These are phyloP conservation scores for Notothenia rossii DNA, from an alignment of 2,113 vertebrate species.

Conservation along the genomic window DNA sequence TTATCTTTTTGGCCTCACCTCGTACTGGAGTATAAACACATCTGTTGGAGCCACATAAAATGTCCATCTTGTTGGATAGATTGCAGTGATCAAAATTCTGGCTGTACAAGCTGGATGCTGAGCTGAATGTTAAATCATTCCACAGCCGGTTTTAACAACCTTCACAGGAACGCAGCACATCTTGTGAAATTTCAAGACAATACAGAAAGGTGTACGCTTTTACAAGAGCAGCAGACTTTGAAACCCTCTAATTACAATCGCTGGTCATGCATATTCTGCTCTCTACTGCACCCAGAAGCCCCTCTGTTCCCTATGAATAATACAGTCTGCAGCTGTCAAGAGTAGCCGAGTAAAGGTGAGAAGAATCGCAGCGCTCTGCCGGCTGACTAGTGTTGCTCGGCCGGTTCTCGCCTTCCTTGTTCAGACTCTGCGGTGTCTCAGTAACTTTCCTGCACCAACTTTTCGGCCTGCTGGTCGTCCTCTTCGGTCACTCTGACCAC, in stretches of 20 bases:
- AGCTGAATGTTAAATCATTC: constrained; percentile 6
- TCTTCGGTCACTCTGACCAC: constrained; percentile 86
- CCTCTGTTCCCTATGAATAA: constrained; percentile 15
- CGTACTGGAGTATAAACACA: background rate
- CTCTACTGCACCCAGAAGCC: background rate
- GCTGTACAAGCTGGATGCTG: background rate
- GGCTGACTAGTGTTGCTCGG: constrained; percentile 31
- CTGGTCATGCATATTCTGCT: constrained; percentile 2
- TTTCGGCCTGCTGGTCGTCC: constrained; percentile 42
- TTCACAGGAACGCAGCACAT: constrained; percentile 9
- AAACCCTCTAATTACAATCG: constrained; percentile 1
- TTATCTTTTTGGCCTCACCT: background rate
- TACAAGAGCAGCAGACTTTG: constrained; percentile 21
- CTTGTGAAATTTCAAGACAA: constrained; percentile 4
- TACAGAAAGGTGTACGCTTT: background rate
- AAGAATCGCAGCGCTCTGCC: constrained; percentile 1
- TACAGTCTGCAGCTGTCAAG: constrained; percentile 16
- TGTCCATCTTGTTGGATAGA: background rate
- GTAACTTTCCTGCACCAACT: constrained; percentile 20
- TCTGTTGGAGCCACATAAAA: background rate
- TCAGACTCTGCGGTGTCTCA: constrained; percentile 21
- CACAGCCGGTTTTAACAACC: background rate
- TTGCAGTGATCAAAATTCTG: background rate
- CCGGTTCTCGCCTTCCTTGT: constrained; percentile 21
- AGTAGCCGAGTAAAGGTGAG: background rate